Evolutionary conservation across 2,797 vertebrate genomes (phyloP).

Genomic region (Eidolon dupreanum): DNA sequence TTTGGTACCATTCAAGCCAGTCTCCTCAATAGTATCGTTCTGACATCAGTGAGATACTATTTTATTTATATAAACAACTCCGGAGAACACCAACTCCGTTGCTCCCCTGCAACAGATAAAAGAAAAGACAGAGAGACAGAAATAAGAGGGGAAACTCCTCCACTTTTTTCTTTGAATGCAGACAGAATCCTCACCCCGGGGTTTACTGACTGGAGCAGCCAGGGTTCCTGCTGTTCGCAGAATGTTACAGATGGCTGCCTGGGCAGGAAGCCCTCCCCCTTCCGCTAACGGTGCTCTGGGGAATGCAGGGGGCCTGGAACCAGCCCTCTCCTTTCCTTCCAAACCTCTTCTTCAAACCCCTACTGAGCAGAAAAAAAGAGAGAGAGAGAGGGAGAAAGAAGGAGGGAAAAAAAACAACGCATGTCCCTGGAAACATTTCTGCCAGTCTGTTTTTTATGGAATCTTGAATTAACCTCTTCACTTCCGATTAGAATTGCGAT

Average conservation of each 20-base stretch:
- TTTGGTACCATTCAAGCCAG: slow-evolving; percentile 75
- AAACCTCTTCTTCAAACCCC: slow-evolving; percentile 90
- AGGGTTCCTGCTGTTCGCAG: slow-evolving; percentile 88
- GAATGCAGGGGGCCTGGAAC: slow-evolving; percentile 95
- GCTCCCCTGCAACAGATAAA: slow-evolving; percentile 9
- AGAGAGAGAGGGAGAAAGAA: not conserved
- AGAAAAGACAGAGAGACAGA: not conserved
- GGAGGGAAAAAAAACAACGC: slow-evolving; percentile 39
- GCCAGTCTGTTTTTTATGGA: slow-evolving; percentile 85
- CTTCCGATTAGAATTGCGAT: slow-evolving; percentile 85
- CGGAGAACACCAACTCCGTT: not conserved
- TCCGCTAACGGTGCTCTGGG: slow-evolving; percentile 95
- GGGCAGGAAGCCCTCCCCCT: slow-evolving; percentile 94
- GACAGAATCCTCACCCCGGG: slow-evolving; percentile 84
- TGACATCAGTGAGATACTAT: slow-evolving; percentile 73
- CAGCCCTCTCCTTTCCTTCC: slow-evolving; percentile 92
- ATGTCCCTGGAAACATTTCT: slow-evolving; percentile 86
- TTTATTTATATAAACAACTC: slow-evolving; percentile 72
- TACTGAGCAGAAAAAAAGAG: slow-evolving; percentile 82
- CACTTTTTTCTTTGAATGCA: slow-evolving; percentile 78
- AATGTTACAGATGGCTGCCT: slow-evolving; percentile 90
- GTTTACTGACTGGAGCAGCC: slow-evolving; percentile 84
- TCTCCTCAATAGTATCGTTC: slow-evolving; percentile 81
- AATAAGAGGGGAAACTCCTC: slow-evolving; percentile 67
- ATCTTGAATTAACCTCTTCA: slow-evolving; percentile 88